A percentile compares a stretch with the other conserved stretches of the same genome.
Evolutionary conservation across 2,113 vertebrate species (phyloP).

Genomic region (Xenus cinereus): DNA sequence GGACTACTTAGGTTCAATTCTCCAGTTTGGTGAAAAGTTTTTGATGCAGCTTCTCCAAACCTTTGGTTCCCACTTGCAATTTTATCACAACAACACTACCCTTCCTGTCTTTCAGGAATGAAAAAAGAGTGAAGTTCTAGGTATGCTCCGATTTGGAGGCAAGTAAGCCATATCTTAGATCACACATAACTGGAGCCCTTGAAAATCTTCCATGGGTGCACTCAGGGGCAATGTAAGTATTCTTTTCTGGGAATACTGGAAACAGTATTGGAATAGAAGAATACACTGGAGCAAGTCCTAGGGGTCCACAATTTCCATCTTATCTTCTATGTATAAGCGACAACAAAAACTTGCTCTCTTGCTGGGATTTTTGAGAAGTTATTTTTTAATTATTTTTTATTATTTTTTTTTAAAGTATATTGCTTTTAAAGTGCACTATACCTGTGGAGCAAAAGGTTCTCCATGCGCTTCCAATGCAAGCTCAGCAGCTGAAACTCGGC

Average conservation of each 20-base stretch:
- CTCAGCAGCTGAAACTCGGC: neutral
- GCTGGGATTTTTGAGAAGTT: neutral
- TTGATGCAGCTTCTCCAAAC: neutral
- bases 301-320: neutral
- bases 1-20: neutral
- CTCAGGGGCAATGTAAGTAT: fast-evolving
- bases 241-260: neutral
- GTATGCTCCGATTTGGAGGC: neutral
- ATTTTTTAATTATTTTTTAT: neutral
- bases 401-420: neutral
- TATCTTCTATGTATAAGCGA: neutral
- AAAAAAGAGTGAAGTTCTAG: neutral
- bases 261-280: neutral
- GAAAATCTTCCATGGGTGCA: neutral
- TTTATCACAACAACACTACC: neutral
- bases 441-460: neutral
- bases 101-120: neutral
- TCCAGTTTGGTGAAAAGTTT: neutral
- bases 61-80: neutral
- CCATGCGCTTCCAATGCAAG: neutral
- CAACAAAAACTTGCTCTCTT: neutral
- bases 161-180: neutral
- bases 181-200: neutral
- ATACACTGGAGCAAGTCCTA: neutral
- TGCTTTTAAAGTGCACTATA: neutral